A percentile compares a stretch with the other conserved stretches of the same genome.
These are phyloP conservation scores for Leguminivora glycinivorella DNA, from an alignment of 1,140 invertebrate species.

Conservation along the genomic window DNA sequence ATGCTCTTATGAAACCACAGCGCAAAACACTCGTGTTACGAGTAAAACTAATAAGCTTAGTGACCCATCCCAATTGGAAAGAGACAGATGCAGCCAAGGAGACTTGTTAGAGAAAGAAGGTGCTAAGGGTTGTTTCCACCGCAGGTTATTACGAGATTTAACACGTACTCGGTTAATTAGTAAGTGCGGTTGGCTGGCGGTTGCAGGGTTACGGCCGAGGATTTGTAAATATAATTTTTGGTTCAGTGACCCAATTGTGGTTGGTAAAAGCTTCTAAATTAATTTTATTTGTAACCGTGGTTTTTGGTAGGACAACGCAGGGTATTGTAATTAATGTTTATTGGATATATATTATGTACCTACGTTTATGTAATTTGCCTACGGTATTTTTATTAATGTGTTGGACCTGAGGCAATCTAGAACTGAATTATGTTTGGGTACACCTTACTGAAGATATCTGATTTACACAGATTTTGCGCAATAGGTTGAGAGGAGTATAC, in stretches of 20 bases:
- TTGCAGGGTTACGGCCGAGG: constrained; percentile 47
- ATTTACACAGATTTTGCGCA: no score
- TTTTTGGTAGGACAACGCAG: not conserved
- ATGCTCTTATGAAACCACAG: no score
- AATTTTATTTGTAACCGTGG: constrained; percentile 32
- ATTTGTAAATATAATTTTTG: constrained; percentile 67
- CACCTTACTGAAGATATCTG: no score
- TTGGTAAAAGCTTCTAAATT: constrained; percentile 40
- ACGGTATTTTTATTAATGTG: no score
- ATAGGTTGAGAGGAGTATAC: no score
- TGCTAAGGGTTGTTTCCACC: constrained; percentile 61
- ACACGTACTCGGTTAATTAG: constrained; percentile 76
- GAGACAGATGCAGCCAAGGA: constrained; percentile 35
- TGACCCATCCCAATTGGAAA: constrained; percentile 43
- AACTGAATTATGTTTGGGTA: no score
- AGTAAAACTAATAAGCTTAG: constrained; percentile 8
- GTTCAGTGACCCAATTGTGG: constrained; percentile 63
- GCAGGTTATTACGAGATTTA: constrained; percentile 76
- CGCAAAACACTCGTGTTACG: not conserved
- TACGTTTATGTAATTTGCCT: no score
- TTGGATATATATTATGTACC: not conserved
- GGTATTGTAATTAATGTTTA: not conserved
- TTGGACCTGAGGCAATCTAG: no score
- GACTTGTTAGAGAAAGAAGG: constrained; percentile 50
- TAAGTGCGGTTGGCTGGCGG: constrained; percentile 71